Conservation (phyloP, 2,797 vertebrate genomes). For the Acropternis orthonyx region DNA sequence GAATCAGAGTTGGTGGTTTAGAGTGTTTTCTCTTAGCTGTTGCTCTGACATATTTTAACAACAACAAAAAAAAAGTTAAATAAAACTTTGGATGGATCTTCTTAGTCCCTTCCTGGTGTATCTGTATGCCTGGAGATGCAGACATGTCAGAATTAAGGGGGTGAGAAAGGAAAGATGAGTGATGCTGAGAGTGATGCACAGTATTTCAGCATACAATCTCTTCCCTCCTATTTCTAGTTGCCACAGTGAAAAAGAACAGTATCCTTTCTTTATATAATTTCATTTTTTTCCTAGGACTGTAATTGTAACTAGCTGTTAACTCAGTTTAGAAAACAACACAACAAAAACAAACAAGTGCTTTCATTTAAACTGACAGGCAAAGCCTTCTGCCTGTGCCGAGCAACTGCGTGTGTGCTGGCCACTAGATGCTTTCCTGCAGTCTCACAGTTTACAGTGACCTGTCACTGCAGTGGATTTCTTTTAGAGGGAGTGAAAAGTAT, state of each 20-base stretch:
- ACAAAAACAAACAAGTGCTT: background rate
- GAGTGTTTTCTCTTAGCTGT: background rate
- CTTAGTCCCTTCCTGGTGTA: background rate
- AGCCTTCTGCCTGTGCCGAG: background rate
- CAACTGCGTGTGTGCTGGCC: fast-evolving
- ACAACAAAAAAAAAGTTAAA: background rate
- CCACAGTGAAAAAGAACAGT: background rate
- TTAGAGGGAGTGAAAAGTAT: background rate
- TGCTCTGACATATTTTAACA: background rate
- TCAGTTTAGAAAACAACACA: background rate
- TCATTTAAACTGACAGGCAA: background rate
- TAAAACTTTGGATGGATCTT: background rate
- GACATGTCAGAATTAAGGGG: background rate
- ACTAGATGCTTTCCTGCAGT: background rate
- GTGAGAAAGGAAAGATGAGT: background rate
- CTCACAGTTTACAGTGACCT: background rate
- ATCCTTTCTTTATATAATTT: background rate
- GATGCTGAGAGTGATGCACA: background rate
- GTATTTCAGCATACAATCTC: background rate
- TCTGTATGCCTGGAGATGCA: background rate
- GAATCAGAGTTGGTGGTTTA: background rate
- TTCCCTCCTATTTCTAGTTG: background rate
- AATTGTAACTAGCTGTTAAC: background rate
- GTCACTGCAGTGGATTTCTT: background rate
- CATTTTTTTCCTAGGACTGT: background rate